Evolutionary conservation across 1,140 invertebrate genomes (phyloP).

Genomic region (Pseudachorutes palmiensis): DNA sequence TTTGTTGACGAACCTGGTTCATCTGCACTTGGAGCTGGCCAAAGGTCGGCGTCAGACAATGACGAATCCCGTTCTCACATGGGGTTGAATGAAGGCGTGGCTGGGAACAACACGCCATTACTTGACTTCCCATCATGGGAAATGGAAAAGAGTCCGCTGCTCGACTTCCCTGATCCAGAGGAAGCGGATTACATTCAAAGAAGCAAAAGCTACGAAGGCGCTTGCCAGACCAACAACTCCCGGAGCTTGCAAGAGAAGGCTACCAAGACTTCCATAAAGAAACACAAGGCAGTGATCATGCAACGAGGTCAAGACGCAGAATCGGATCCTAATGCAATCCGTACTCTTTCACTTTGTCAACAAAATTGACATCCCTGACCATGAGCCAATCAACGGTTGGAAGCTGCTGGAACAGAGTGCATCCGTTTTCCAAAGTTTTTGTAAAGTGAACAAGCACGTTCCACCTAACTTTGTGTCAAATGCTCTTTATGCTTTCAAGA

Average conservation of each 20-base stretch:
- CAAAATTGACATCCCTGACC: neutral
- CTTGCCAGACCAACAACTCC: neutral
- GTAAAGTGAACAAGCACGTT: neutral
- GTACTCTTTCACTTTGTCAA: neutral
- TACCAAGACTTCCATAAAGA: neutral
- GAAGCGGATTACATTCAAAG: neutral
- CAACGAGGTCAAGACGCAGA: constrained; percentile 9
- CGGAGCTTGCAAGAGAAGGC: neutral
- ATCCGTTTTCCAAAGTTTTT: neutral
- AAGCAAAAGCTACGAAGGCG: neutral
- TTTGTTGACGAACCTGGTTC: too few relatives aligned
- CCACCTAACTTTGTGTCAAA: neutral
- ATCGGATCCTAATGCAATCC: neutral
- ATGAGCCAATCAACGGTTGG: constrained; percentile 4
- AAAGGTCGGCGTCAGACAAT: too few relatives aligned
- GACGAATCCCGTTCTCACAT: too few relatives aligned
- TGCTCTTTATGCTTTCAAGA: neutral
- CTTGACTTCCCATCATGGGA: neutral
- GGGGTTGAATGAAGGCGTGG: too few relatives aligned
- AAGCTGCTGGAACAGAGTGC: neutral
- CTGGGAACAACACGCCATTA: neutral
- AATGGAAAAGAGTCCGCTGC: neutral
- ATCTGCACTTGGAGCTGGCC: too few relatives aligned
- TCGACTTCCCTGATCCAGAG: neutral
- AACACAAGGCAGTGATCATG: neutral